Percentiles rank a stretch among this genome's conserved stretches.
phyloP scores from a whole-genome alignment of 2,888 invertebrate genomes.

The Parelbella ahira region DNA sequence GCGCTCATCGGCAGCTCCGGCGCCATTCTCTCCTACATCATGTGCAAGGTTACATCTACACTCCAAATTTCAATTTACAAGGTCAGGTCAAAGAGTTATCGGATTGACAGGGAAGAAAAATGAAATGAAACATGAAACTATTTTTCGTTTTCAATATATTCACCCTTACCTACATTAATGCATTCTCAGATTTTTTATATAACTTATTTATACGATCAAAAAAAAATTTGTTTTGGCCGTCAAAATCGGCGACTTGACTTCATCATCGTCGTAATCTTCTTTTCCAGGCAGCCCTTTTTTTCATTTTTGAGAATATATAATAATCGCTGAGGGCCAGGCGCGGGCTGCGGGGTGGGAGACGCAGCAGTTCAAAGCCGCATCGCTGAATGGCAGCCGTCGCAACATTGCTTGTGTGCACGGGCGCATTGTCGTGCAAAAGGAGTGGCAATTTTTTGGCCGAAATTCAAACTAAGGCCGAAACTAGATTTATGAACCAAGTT shows the following conservation, averaged over 20 bases:
- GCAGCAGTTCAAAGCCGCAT: slow-evolving; percentile 18
- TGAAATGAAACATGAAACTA: no score
- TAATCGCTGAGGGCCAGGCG: slow-evolving; percentile 17
- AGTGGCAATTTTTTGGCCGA: no score
- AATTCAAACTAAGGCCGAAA: no score
- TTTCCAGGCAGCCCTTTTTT: not conserved
- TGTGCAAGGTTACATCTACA: slow-evolving; percentile 98
- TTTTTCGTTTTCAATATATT: no score
- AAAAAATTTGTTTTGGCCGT: slow-evolving; percentile 5
- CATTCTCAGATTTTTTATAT: no score
- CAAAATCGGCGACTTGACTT: slow-evolving; percentile 4
- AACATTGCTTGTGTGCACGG: slow-evolving; percentile 15
- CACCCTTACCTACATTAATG: no score
- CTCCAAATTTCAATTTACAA: no score
- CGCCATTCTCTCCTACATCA: slow-evolving; percentile 95
- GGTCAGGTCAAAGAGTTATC: no score
- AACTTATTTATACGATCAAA: no score
- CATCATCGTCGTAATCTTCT: not conserved
- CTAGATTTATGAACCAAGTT: slow-evolving; percentile 2
- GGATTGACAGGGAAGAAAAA: no score
- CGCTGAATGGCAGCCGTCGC: slow-evolving; percentile 16
- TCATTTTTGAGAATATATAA: slow-evolving; percentile 20
- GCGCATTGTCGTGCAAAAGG: slow-evolving; percentile 14
- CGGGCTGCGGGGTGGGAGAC: slow-evolving; percentile 23
- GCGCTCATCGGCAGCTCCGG: slow-evolving; percentile 95